Evolutionary conservation across 2,888 invertebrate species (phyloP).

Genomic region (Acheta domesticus): DNA sequence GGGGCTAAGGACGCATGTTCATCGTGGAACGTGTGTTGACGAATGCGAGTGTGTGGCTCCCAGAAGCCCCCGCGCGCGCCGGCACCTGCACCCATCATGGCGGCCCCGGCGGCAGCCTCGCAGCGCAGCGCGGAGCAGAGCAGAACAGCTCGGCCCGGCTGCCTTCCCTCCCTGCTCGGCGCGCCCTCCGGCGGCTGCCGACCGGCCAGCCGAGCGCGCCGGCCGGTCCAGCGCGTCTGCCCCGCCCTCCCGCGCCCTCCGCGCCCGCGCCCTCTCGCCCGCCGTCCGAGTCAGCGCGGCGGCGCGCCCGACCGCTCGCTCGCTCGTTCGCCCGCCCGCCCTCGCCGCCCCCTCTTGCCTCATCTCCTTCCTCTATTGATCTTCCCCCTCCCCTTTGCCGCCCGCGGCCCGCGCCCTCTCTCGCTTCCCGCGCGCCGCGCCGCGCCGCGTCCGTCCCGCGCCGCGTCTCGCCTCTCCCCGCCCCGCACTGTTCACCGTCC

Average conservation of each 20-base stretch:
- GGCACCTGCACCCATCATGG: conserved; percentile 5
- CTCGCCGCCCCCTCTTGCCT: conserved; percentile 35
- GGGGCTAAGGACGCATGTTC: too few species aligned
- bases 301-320: conserved; percentile 42
- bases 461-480: neutral
- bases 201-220: conserved; percentile 12
- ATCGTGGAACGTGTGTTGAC: too few species aligned
- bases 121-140: neutral
- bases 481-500: neutral
- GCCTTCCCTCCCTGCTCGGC: neutral
- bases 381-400: conserved; percentile 45
- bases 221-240: conserved; percentile 28
- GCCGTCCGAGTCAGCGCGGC: conserved; percentile 42
- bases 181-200: neutral
- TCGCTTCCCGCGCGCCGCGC: conserved; percentile 31
- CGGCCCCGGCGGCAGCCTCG: neutral
- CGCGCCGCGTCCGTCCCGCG: neutral
- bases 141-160: neutral
- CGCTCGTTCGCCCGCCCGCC: neutral
- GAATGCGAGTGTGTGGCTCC: too few species aligned
- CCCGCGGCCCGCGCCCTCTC: conserved; percentile 40
- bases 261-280: conserved; percentile 29
- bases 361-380: conserved; percentile 42
- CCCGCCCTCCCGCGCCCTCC: conserved; percentile 23
- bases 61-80: neutral